phyloP scores from a whole-genome alignment of 2,113 vertebrate species.

The Percina caprodes region DNA sequence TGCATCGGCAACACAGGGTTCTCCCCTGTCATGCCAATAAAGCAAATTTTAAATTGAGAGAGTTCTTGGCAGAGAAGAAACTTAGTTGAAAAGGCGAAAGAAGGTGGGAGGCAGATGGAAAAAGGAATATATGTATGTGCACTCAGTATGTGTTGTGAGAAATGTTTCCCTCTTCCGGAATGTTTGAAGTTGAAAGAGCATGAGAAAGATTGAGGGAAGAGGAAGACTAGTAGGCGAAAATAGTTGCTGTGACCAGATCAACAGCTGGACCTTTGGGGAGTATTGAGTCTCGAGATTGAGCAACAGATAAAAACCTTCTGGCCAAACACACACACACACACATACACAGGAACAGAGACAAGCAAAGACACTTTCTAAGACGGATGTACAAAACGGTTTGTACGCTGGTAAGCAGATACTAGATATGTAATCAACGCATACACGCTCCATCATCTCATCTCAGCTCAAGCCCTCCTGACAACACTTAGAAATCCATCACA shows the following conservation, averaged over 20 bases:
- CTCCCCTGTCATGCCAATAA: slow-evolving; percentile 48
- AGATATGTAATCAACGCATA: slow-evolving; percentile 31
- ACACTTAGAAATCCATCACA: slow-evolving; percentile 19
- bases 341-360: background rate
- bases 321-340: slow-evolving; percentile 18
- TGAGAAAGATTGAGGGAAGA: slow-evolving; percentile 60
- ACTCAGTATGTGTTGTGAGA: slow-evolving; percentile 41
- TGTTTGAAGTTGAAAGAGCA: slow-evolving; percentile 71
- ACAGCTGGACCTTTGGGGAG: slow-evolving; percentile 64
- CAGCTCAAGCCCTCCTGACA: slow-evolving; percentile 17
- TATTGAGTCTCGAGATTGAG: slow-evolving; percentile 42
- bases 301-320: slow-evolving; percentile 40
- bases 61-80: slow-evolving; percentile 47
- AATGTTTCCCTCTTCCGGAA: slow-evolving; percentile 42
- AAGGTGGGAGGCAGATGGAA: slow-evolving; percentile 53
- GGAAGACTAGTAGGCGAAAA: slow-evolving; percentile 38
- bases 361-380: background rate
- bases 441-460: slow-evolving; percentile 11
- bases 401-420: slow-evolving; percentile 27
- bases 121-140: slow-evolving; percentile 52
- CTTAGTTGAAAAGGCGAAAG: slow-evolving; percentile 34
- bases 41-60: slow-evolving; percentile 62
- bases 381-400: slow-evolving; percentile 17
- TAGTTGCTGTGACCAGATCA: slow-evolving; percentile 65
- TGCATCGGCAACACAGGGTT: slow-evolving; percentile 35